phyloP scores from a whole-genome alignment of 2,797 vertebrate genomes.

The Cryptoblepharus egeriae region DNA sequence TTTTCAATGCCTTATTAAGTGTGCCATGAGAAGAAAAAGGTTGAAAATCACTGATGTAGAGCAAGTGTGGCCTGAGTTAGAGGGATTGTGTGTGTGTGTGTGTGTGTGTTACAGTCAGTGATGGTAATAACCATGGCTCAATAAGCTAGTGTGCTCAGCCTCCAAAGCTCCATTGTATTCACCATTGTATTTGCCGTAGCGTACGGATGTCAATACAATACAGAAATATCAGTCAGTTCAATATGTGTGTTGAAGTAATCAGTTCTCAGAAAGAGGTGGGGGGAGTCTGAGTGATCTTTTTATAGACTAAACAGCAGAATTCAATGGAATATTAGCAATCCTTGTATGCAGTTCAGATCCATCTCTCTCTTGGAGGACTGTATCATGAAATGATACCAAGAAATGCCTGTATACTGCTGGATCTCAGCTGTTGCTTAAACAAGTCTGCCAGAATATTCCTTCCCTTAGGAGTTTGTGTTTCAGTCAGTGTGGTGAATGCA shows the following conservation, averaged over 20 bases:
- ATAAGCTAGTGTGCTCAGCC: background rate
- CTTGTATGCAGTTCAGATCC: background rate
- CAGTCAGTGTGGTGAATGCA: too few species aligned
- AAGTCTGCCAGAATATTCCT: background rate
- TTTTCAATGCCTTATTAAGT: too few species aligned
- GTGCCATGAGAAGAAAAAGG: too few species aligned
- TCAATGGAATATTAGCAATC: constrained; percentile 12
- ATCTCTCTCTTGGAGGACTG: background rate
- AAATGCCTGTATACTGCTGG: background rate
- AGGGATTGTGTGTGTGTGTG: too few species aligned
- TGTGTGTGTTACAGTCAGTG: background rate
- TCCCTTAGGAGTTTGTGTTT: background rate
- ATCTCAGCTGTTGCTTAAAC: background rate
- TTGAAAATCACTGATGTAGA: too few species aligned
- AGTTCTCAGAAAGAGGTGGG: constrained; percentile 12
- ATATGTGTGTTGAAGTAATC: background rate
- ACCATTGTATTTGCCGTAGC: too few species aligned
- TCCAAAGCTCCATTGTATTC: background rate
- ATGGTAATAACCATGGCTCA: background rate
- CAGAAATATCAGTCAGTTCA: too few species aligned
- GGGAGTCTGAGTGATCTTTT: background rate
- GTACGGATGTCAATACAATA: too few species aligned
- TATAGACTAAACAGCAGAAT: constrained; percentile 16
- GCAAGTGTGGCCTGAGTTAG: too few species aligned
- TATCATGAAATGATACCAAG: background rate